Base-by-base conservation (phyloP, 2,113 vertebrate species). In the Talpa occidentalis region DNA sequence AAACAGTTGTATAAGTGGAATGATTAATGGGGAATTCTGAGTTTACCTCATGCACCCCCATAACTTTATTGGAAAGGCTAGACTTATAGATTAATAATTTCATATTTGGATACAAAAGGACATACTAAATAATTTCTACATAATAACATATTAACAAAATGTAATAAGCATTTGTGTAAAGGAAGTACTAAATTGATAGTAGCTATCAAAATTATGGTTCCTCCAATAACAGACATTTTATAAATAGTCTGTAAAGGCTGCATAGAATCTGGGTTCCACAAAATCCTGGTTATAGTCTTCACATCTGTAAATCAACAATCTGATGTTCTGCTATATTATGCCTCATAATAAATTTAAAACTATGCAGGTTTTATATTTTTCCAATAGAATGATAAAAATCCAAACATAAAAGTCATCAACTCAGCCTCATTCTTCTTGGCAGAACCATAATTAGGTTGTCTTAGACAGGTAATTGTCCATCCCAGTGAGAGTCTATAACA, bases 281-380 rank as follows among this genome's bases (percentile, higher is more conserved):
- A 90, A 90, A 97, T 96, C 82, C 88, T 40, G 69, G 79, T 64
- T 95, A 49, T 91, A 91, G 32, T 88, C 88, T 94, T 95, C 73
- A 77, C 40, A 76, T 90, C 76, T 85, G 26, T 92, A 95, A 96
- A 87, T 76, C 94, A 96, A 77, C 87, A 96, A 14, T 95, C 97
- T 91, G 94, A 96, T 96, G 88, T 87, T 97, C 60, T 80, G 64
- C 49, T 94, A 93, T 70, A n/a, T n/a, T n/a, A 92, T 98, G 56
- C 97, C 91, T 62, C 94, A 95, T 69, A 97, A 95, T 95, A 96
- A 83, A 94, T 94, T 84, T 84, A 47, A 88, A 94, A 67, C 72
- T 90, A 49, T 84, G 77, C 32, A 90, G 66, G 26, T 69, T 95
- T 95, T 83, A 89, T 80, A 72, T 94, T 85, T 77, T 94, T 85